Evolutionary conservation across 2,888 invertebrate genomes (phyloP).

Genomic region (Oeneis ivallda): DNA sequence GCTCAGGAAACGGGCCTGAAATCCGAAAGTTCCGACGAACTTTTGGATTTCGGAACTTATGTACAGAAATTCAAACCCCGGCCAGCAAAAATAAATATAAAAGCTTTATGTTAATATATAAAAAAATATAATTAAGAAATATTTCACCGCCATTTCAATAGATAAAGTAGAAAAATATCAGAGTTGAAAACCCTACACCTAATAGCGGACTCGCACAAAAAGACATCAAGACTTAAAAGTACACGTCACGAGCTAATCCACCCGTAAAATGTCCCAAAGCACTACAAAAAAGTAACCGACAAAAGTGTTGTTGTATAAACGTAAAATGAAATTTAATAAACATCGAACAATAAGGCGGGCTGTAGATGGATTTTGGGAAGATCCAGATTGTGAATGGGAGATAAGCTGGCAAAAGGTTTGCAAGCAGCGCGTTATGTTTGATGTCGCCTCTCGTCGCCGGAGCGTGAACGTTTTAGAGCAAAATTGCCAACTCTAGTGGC

Average conservation of each 20-base stretch:
- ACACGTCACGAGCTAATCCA: conserved; percentile 74
- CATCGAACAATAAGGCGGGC: conserved; percentile 69
- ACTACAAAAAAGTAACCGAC: conserved; percentile 73
- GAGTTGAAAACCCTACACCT: conserved; percentile 41
- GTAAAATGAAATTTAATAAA: conserved; percentile 82
- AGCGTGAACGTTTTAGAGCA: conserved; percentile 77
- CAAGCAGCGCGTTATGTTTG: conserved; percentile 73
- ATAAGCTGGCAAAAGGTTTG: conserved; percentile 81
- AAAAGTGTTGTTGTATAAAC: conserved; percentile 81
- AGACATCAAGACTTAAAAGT: conserved; percentile 68
- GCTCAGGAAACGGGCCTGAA: no score
- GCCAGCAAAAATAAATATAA: no score
- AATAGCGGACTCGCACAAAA: conserved; percentile 70
- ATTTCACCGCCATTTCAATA: no score
- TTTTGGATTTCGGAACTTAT: no score
- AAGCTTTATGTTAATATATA: no score
- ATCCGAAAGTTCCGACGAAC: no score
- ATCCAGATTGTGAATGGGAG: conserved; percentile 76
- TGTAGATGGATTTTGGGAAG: conserved; percentile 72
- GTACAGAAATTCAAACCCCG: no score
- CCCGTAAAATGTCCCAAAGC: conserved; percentile 81
- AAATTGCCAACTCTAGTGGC: conserved; percentile 76
- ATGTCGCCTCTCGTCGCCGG: conserved; percentile 77
- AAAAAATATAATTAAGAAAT: no score
- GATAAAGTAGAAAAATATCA: neutral